A percentile compares a stretch with the other conserved stretches of the same genome.
These are phyloP conservation scores for Diarsia brunnea DNA, from an alignment of 2,888 invertebrate species.

Conservation along the genomic window DNA sequence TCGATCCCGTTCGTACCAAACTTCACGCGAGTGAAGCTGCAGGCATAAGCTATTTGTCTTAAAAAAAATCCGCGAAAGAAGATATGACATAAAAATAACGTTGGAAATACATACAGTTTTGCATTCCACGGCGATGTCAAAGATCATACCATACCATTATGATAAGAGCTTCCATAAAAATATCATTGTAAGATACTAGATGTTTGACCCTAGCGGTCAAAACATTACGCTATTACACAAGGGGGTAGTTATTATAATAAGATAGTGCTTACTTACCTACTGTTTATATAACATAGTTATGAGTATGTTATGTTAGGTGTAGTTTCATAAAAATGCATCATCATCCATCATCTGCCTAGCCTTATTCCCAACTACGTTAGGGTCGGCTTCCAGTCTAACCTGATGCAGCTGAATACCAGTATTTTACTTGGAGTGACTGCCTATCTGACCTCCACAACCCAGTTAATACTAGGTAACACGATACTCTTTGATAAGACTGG, in stretches of 20 bases:
- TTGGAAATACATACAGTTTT: background rate
- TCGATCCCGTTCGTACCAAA: no score
- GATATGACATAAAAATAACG: background rate
- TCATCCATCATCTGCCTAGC: no score
- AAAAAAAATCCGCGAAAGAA: background rate
- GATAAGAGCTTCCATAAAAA: slow-evolving; percentile 34
- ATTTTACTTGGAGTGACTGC: no score
- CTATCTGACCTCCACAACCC: no score
- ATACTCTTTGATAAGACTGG: no score
- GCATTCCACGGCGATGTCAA: background rate
- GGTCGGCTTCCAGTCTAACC: no score
- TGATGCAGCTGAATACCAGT: no score
- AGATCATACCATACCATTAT: background rate
- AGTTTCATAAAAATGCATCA: slow-evolving; percentile 16
- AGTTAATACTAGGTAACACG: no score
- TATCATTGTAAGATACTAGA: background rate
- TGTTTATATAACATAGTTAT: slow-evolving; percentile 30
- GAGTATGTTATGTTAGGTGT: background rate
- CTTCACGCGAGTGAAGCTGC: no score
- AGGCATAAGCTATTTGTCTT: background rate
- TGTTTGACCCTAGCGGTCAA: slow-evolving; percentile 8
- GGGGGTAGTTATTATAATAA: slow-evolving; percentile 14
- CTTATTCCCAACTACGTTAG: no score
- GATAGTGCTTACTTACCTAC: background rate
- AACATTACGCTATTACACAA: slow-evolving; percentile 30